Percentiles rank a stretch among this genome's conserved stretches.
Evolutionary conservation across 2,888 invertebrate species (phyloP).

Genomic region (Copidosoma aretas): DNA sequence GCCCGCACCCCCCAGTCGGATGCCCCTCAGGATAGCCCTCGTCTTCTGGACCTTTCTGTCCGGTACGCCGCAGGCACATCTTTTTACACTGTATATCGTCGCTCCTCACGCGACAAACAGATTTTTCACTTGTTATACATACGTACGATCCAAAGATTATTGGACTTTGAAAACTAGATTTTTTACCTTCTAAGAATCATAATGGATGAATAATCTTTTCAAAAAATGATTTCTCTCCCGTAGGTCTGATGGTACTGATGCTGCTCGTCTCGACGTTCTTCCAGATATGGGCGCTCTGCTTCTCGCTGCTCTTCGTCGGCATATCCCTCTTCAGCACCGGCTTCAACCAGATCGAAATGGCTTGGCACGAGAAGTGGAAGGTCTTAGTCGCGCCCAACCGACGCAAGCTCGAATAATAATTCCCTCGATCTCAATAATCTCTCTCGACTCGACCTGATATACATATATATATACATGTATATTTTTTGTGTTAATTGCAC

Average conservation of each 20-base stretch:
- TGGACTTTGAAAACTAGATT: too few relatives aligned
- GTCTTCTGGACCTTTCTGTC: constrained; percentile 71
- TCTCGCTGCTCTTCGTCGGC: constrained; percentile 51
- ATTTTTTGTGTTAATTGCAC: background rate
- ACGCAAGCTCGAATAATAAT: too few relatives aligned
- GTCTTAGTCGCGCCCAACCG: background rate
- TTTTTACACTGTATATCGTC: too few relatives aligned
- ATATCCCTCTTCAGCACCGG: constrained; percentile 54
- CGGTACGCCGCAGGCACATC: constrained; percentile 41
- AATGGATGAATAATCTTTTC: too few relatives aligned
- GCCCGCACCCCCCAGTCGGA: constrained; percentile 55
- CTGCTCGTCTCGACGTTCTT: constrained; percentile 55
- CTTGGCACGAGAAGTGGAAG: constrained; percentile 56
- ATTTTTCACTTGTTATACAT: too few relatives aligned
- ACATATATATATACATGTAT: too few relatives aligned
- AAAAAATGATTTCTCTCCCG: too few relatives aligned
- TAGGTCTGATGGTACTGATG: constrained; percentile 45
- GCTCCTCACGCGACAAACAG: too few relatives aligned
- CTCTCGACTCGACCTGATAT: background rate
- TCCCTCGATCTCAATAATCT: background rate
- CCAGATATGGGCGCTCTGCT: constrained; percentile 54
- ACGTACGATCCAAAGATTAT: too few relatives aligned
- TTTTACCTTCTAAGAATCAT: too few relatives aligned
- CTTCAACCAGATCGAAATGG: constrained; percentile 57
- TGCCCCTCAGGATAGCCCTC: constrained; percentile 66